These are phyloP conservation scores for Campylorhamphus procurvoides DNA, from an alignment of 2,113 vertebrate genomes.

Conservation along the genomic window DNA sequence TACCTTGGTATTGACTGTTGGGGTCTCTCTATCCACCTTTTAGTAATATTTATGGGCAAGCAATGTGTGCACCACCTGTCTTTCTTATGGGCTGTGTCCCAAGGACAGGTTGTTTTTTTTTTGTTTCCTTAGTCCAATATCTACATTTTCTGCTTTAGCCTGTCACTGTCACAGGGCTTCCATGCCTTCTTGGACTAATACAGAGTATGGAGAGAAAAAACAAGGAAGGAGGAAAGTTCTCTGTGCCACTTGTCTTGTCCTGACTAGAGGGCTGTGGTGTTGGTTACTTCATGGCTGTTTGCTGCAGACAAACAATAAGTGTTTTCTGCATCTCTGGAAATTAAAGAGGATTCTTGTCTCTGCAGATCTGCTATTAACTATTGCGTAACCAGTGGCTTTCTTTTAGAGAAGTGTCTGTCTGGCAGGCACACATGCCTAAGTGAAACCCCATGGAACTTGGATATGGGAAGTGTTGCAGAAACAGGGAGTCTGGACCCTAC, in stretches of 20 bases:
- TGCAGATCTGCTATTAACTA: background rate
- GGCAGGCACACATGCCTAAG: accelerated
- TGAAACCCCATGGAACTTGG: background rate
- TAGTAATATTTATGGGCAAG: background rate
- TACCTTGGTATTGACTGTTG: background rate
- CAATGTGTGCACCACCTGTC: background rate
- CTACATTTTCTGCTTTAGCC: background rate
- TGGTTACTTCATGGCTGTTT: background rate
- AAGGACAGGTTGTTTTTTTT: background rate
- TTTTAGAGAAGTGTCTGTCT: background rate
- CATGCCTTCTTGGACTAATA: background rate
- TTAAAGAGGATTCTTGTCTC: background rate
- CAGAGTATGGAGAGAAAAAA: accelerated
- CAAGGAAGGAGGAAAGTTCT: background rate
- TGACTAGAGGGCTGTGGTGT: background rate
- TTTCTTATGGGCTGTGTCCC: background rate
- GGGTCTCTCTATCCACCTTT: background rate
- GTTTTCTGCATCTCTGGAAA: background rate
- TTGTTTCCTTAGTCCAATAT: background rate
- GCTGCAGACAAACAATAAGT: background rate
- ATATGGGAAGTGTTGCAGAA: background rate
- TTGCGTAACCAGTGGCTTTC: background rate
- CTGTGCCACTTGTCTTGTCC: background rate
- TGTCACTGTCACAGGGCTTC: background rate
- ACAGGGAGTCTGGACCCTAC: background rate